These are phyloP conservation scores for Rotaria magnacalcarata DNA, from an alignment of 2,888 invertebrate species.

Conservation along the genomic window DNA sequence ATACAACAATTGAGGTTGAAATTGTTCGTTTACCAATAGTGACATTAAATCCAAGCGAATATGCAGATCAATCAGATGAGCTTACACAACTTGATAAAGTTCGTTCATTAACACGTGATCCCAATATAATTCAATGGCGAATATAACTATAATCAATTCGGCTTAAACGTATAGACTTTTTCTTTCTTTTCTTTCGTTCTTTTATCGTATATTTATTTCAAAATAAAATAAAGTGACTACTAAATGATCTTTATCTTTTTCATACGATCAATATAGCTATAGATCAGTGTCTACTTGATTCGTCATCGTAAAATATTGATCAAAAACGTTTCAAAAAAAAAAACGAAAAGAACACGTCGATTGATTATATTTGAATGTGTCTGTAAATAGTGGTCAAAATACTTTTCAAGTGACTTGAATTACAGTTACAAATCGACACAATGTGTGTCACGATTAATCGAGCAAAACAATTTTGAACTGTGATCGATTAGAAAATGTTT, in stretches of 20 bases:
- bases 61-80: not conserved
- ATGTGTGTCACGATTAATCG: slow-evolving; percentile 23
- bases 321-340: not conserved
- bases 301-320: not conserved
- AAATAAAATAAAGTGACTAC: not conserved
- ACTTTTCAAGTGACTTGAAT: not conserved
- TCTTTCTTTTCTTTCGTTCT: not conserved
- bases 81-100: not conserved
- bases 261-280: not conserved
- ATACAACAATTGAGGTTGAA: slow-evolving; percentile 20
- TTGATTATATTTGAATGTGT: not conserved
- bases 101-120: not conserved
- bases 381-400: slow-evolving; percentile 6
- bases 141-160: not conserved
- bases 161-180: not conserved
- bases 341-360: not conserved
- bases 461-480: slow-evolving; percentile 17
- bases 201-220: not conserved
- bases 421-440: not conserved
- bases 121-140: not conserved
- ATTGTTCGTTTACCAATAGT: not conserved
- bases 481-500: slow-evolving; percentile 20
- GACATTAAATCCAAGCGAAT: not conserved
- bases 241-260: not conserved
- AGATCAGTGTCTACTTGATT: not conserved